Evolutionary conservation across 2,113 vertebrate genomes (phyloP).

Genomic region (Pimephales promelas): DNA sequence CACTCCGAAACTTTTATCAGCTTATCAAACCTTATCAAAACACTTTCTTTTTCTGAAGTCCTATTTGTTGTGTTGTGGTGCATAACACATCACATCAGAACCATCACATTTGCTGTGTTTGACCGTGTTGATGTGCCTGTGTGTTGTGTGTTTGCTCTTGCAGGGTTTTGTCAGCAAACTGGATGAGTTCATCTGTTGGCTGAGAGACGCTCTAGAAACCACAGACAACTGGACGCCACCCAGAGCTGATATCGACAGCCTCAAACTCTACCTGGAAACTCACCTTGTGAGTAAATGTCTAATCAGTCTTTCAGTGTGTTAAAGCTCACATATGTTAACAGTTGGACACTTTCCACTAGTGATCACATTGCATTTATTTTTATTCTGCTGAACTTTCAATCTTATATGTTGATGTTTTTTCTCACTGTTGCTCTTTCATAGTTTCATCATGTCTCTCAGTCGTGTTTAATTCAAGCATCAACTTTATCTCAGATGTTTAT

Average conservation of each 20-base stretch:
- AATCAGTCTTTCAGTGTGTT: not conserved
- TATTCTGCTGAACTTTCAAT: not conserved
- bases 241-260: constrained; percentile 85
- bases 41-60: not conserved
- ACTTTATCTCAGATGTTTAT: not conserved
- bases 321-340: constrained; percentile 32
- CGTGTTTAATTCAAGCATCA: not conserved
- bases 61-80: not conserved
- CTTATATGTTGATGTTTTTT: not conserved
- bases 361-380: not conserved
- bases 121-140: not conserved
- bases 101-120: not conserved
- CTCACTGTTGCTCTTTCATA: not conserved
- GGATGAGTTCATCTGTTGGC: constrained; percentile 95
- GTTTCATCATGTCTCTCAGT: not conserved
- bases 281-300: constrained; percentile 87
- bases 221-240: constrained; percentile 97
- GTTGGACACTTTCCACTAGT: constrained; percentile 1
- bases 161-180: constrained; percentile 93
- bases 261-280: constrained; percentile 94
- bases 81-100: not conserved
- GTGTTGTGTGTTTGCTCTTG: constrained; percentile 33
- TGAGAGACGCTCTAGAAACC: constrained; percentile 92
- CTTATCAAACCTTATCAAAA: constrained; percentile 39
- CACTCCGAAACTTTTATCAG: constrained; percentile 31